phyloP scores from a whole-genome alignment of 1,140 invertebrate genomes.

The Ceratosolen solmsi region DNA sequence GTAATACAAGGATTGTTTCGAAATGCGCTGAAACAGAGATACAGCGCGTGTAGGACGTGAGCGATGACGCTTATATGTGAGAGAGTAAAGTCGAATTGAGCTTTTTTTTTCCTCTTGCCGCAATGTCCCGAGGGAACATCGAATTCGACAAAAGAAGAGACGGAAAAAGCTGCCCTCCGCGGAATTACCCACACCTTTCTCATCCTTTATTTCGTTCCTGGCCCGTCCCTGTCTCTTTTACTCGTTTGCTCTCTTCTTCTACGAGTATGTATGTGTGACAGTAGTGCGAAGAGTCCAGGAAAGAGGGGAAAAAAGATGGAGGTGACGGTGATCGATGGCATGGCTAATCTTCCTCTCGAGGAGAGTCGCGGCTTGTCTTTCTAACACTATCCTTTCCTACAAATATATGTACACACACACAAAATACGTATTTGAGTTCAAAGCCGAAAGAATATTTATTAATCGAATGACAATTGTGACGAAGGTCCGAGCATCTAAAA shows the following conservation, averaged over 20 bases:
- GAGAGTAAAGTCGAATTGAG: not conserved
- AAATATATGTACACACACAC: not conserved
- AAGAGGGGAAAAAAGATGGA: not conserved
- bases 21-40: not conserved
- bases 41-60: not conserved
- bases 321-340: conserved; percentile 37
- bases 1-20: conserved; percentile 22
- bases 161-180: conserved; percentile 44
- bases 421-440: too few species aligned
- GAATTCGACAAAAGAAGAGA: conserved; percentile 46
- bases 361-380: not conserved
- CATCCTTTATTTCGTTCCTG: not conserved
- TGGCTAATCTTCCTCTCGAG: conserved; percentile 45
- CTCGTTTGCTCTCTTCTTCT: not conserved
- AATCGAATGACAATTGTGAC: conserved; percentile 12
- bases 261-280: not conserved
- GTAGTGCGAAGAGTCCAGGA: not conserved
- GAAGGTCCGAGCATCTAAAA: conserved; percentile 12
- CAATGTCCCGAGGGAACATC: conserved; percentile 27
- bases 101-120: conserved; percentile 3
- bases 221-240: conserved; percentile 4
- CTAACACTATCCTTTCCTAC: not conserved
- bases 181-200: conserved; percentile 27
- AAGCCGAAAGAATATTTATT: conserved; percentile 13
- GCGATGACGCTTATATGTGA: conserved; percentile 38